Evolutionary conservation across 2,888 invertebrate genomes (phyloP), one percentile per base, ranked within the genome.

Genomic region (Limnephilus auricula): DNA sequence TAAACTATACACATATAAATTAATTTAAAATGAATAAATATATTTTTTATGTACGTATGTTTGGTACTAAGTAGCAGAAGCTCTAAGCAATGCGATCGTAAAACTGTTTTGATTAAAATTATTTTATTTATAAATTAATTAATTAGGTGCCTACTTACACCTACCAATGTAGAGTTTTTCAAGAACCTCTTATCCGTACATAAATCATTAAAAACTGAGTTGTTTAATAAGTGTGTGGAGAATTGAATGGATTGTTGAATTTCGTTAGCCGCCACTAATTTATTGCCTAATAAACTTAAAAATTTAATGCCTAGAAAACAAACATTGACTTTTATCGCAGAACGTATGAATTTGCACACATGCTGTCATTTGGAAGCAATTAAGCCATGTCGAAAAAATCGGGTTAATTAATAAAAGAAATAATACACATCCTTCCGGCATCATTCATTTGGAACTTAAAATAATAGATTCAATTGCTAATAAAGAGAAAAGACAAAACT

Each of bases 341-440:
- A 85, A 85, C 40, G 40, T 40, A 40, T n/a, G 40, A 85, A n/a
- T 85, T 37, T 30, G 85, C 37, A 85, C 85, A 85, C 85, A 34
- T n/a, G 85, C 85, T 85, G 85, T 40, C 40, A 85, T 37, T 85
- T 82, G 18, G 18, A 34, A 32, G 32, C 82, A 82, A 82, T 82
- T 82, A 82, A 37, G 82, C 82, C 34, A 82, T 34, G 32, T 82
- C 34, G 32, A 32, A 82, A 82, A 82, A 82, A 32, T 82, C 18
- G 82, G 18, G 82, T 34, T 82, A 82, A 82, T 82, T 82, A 82
- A 25, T 34, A 25, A n/a, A n/a, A 65, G n/a, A n/a, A 65, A 1
- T 18, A 18, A 32, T 37, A 2, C 34, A 82, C 25, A 32, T 18
- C 32, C 34, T 32, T 82, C 32, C 34, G 9, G 25, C 32, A 37